Base-by-base conservation (phyloP, 2,888 invertebrate genomes). In the Ferdinandea cuprea region DNA sequence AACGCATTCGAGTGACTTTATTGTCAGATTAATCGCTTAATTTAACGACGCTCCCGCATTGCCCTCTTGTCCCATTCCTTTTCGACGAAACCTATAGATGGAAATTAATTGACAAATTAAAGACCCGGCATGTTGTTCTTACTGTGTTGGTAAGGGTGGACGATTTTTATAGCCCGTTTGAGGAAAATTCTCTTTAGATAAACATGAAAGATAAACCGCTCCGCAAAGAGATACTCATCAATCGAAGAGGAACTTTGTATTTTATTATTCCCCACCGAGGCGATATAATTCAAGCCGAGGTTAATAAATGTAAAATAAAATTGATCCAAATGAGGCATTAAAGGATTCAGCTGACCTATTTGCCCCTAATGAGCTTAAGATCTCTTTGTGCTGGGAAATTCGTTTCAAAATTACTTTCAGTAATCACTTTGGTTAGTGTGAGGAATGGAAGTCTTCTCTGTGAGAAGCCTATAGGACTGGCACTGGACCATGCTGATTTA, bases 51-150 rank as follows among this genome's bases (percentile, higher is more conserved):
- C 61, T 25, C 28, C 13, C 52, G 2, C 63, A 11, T 19, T 6
- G 15, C 13, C 9, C 30, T 30, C 19, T 9, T 5, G 8, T 11
- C 54, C 25, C 32, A 6, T 13, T 42, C 13, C 46, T 11, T 19
- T 40, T n/a, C 30, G n/a, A 25, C 19, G 28, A 44, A 59, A n/a
- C n/a, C 28, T 37, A 66, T 59, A 61, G 73, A 78, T 68, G 83
- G 72, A 83, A 78, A 78, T 73, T 83, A 83, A 78, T 83, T 83
- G 83, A 61, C 78, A 83, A 83, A 78, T 78, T 78, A 83, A 83
- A 78, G 54, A 68, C 15, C 68, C 50, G 68, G 48, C 52, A 28
- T 44, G 2, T 9, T 19, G 44, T 11, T 19, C 4, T 9, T 11
- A 19, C 11, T 11, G 9, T 0, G 5, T 17, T 2, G 28, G 17